phyloP scores from a whole-genome alignment of 2,797 vertebrate species.

The Remorina albescens region DNA sequence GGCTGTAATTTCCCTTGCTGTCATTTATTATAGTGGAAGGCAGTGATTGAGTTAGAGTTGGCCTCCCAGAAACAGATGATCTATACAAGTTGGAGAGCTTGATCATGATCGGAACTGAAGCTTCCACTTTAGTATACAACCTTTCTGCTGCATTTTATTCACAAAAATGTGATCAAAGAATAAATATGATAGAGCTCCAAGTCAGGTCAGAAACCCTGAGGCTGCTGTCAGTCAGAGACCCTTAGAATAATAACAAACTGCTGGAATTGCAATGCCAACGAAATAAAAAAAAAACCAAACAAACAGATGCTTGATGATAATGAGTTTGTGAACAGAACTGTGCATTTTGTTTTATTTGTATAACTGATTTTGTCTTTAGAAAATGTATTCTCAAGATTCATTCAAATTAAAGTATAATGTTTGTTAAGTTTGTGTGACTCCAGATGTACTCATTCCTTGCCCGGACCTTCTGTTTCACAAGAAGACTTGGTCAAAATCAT shows the following conservation, averaged over 20 bases:
- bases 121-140: background rate
- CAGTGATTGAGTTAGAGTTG: slow-evolving; percentile 79
- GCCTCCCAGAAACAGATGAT: slow-evolving; percentile 76
- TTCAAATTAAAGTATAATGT: too few species aligned
- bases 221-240: background rate
- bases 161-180: background rate
- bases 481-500: too few species aligned
- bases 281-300: background rate
- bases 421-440: too few species aligned
- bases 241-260: too few species aligned
- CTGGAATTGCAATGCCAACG: background rate
- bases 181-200: too few species aligned
- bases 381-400: too few species aligned
- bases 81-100: slow-evolving; percentile 62
- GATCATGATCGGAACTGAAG: too few species aligned
- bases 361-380: too few species aligned
- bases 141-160: background rate
- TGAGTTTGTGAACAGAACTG: too few species aligned
- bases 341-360: too few species aligned
- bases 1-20: slow-evolving; percentile 83
- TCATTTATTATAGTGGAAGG: slow-evolving; percentile 81
- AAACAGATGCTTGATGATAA: background rate
- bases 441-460: background rate
- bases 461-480: background rate
- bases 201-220: background rate